Base-by-base conservation (phyloP, 2,113 vertebrate genomes). In the Labrus mixtus region DNA sequence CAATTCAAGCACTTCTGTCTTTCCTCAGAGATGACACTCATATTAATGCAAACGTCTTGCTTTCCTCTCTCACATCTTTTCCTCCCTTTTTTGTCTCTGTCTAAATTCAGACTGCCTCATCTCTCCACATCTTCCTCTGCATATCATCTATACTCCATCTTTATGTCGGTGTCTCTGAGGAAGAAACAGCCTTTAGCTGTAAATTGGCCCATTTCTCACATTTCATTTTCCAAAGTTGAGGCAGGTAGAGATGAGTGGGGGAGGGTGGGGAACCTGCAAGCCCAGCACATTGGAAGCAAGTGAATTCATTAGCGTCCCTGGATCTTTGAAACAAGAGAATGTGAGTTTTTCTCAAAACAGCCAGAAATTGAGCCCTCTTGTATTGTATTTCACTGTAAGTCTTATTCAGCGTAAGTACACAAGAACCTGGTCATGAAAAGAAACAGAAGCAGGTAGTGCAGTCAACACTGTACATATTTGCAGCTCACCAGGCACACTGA, bases 141-240 rank as follows among this genome's bases (percentile, higher is more conserved):
- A 78, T 78, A 85, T 83, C 68, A 46, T 85, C 87, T 77, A 57
- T 78, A 56, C 85, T 85, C 85, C 86, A 70, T 88, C 82, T 85
- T 77, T 68, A 59, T 73, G 75, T 81, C 71, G 22, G 45, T 65
- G 74, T 90, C 85, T 89, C 91, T 60, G 43, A 85, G 80, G 84
- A 88, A 84, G 89, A 90, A 85, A 89, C 88, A 81, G 83, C 90
- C 82, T 82, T 86, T 54, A 87, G 90, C 87, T 90, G 85, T 86
- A 91, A 92, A 93, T 92, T 91, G 90, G 82, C 87, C 88, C 88
- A 90, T 90, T 94, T 91, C 89, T 92, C 82, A 87, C 87, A 84
- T 91, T 93, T 89, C 74, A 81, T 88, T 90, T 87, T 45, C 5
- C 23, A 82, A 90, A 89, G 76, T 91, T 89, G 72, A 74, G 62